A percentile compares a stretch with the other conserved stretches of the same genome.
phyloP scores from a whole-genome alignment of 2,113 vertebrate genomes.

The Columba janthina region DNA sequence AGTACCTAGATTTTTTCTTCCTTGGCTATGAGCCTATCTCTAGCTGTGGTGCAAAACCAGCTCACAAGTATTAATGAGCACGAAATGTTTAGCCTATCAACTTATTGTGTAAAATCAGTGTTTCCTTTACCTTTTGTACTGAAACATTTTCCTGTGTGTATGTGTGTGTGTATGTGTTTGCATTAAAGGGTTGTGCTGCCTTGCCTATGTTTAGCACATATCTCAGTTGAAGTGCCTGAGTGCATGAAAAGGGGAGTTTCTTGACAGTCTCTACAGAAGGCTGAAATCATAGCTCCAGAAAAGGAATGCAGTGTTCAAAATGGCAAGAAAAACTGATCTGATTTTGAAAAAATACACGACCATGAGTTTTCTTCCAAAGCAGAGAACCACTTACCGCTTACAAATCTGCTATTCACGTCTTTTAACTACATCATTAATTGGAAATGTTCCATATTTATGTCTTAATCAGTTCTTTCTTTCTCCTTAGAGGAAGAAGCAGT shows the following conservation, averaged over 20 bases:
- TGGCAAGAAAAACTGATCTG: not conserved
- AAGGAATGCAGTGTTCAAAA: not conserved
- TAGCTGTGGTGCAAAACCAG: not conserved
- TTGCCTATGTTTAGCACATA: not conserved
- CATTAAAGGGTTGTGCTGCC: not conserved
- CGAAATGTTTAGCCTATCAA: not conserved
- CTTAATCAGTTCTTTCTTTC: not conserved
- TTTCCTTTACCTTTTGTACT: not conserved
- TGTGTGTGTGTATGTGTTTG: not conserved
- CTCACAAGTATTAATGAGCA: not conserved
- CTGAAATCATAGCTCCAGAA: conserved; percentile 6
- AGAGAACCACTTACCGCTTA: not conserved
- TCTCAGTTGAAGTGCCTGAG: not conserved
- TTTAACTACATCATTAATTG: not conserved
- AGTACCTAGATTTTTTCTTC: not conserved
- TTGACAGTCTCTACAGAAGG: not conserved
- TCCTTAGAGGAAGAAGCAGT: not conserved
- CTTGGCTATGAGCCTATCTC: not conserved
- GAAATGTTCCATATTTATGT: not conserved
- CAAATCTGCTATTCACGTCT: not conserved
- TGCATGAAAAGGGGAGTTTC: not conserved
- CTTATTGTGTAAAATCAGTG: not conserved
- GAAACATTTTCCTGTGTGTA: not conserved
- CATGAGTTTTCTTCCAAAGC: not conserved
- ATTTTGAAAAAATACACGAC: not conserved